Conservation (phyloP, 2,113 vertebrate species). For the Tychaedon coryphoeus region DNA sequence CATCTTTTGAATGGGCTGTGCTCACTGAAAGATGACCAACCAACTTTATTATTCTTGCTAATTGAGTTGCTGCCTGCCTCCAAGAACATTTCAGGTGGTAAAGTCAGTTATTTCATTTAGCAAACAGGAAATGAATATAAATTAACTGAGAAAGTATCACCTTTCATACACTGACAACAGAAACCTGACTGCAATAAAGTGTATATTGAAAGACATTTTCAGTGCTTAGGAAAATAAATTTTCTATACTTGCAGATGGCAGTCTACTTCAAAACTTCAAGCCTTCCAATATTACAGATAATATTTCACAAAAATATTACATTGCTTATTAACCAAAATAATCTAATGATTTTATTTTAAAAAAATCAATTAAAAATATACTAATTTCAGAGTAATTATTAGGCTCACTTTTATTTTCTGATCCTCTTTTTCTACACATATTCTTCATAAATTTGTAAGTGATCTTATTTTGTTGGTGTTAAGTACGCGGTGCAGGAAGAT, state of each 20-base stretch:
- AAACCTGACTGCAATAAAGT: background rate
- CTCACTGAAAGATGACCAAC: constrained; percentile 45
- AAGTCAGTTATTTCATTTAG: constrained; percentile 27
- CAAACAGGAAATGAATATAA: constrained; percentile 3
- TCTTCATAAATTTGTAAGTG: background rate
- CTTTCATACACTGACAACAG: background rate
- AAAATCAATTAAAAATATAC: background rate
- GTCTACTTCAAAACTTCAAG: background rate
- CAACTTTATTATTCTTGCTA: constrained; percentile 47
- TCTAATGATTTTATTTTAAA: background rate
- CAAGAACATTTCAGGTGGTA: constrained; percentile 26
- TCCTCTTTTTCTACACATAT: background rate
- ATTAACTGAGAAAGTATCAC: background rate
- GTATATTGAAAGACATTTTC: background rate
- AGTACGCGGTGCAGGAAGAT: background rate
- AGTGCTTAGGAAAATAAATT: background rate
- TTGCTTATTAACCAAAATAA: background rate
- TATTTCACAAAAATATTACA: background rate
- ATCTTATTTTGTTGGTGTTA: background rate
- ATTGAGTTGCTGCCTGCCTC: constrained; percentile 31
- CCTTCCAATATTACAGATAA: background rate
- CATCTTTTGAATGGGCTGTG: constrained; percentile 5
- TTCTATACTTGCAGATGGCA: background rate
- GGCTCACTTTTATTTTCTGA: background rate
- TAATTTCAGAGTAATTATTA: background rate